Percentiles rank a stretch among this genome's conserved stretches.
Evolutionary conservation across 2,888 invertebrate species (phyloP).

Genomic region (Volucella bombylans): DNA sequence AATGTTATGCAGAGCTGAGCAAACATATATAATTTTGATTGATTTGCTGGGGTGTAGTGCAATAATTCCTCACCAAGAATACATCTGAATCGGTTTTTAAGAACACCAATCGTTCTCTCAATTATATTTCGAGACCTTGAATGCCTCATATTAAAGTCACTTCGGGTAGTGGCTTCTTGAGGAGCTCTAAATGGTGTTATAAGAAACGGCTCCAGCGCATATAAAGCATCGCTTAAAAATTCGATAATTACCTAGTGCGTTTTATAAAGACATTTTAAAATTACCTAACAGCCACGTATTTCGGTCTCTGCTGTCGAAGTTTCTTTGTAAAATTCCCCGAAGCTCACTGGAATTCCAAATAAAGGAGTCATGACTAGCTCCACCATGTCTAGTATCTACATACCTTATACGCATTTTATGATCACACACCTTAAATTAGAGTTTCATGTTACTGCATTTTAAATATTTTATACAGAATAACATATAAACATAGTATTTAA

Average conservation of each 20-base stretch:
- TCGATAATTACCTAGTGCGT: too few relatives aligned
- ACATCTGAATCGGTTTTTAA: slow-evolving; percentile 46
- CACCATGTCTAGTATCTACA: too few relatives aligned
- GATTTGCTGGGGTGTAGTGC: slow-evolving; percentile 45
- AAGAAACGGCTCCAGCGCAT: slow-evolving; percentile 52
- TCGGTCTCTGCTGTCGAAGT: not conserved
- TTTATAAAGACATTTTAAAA: too few relatives aligned
- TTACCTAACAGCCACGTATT: slow-evolving; percentile 29
- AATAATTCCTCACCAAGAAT: slow-evolving; percentile 28
- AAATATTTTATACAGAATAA: too few relatives aligned
- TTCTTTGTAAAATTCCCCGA: not conserved
- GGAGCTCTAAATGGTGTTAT: too few relatives aligned
- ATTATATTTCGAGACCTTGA: slow-evolving; percentile 13
- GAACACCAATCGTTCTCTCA: slow-evolving; percentile 21
- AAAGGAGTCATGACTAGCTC: not conserved
- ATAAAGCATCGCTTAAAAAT: slow-evolving; percentile 34
- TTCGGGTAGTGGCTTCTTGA: slow-evolving; percentile 15
- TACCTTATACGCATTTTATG: too few relatives aligned
- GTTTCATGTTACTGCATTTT: too few relatives aligned
- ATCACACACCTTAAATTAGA: too few relatives aligned
- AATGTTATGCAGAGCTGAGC: slow-evolving; percentile 46
- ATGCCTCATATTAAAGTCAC: slow-evolving; percentile 3
- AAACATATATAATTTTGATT: slow-evolving; percentile 42
- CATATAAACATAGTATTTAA: too few relatives aligned
- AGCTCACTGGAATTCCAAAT: slow-evolving; percentile 12